Conservation (phyloP, 2,797 vertebrate species). For the Emys orbicularis region DNA sequence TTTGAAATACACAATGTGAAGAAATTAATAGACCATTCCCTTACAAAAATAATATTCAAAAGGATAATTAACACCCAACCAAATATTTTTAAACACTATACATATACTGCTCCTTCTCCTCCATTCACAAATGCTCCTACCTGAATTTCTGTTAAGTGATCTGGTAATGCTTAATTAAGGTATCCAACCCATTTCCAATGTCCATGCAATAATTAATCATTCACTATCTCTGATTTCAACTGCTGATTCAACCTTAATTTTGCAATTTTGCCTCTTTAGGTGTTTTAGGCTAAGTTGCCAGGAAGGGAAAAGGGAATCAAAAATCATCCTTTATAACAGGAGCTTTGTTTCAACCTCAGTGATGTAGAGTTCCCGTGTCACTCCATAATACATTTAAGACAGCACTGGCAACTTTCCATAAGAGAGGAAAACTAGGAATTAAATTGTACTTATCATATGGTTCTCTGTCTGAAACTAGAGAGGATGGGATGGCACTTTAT, state of each 20-base stretch:
- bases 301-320: neutral
- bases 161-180: neutral
- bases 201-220: neutral
- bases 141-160: neutral
- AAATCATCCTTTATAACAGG: neutral
- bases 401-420: neutral
- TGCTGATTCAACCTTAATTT: neutral
- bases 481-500: neutral
- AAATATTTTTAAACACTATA: neutral
- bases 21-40: neutral
- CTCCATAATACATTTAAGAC: neutral
- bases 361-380: neutral
- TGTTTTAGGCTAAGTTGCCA: neutral
- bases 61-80: neutral
- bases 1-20: neutral
- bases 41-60: neutral
- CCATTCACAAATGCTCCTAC: neutral
- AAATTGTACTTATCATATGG: neutral
- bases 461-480: conserved; percentile 13
- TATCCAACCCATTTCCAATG: neutral
- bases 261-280: neutral
- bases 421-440: neutral
- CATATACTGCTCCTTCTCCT: neutral
- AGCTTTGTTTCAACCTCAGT: neutral
- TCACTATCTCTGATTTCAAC: neutral